A percentile compares a stretch with the other conserved stretches of the same genome.
phyloP scores from a whole-genome alignment of 2,113 vertebrate genomes.

The Alectura lathami region DNA sequence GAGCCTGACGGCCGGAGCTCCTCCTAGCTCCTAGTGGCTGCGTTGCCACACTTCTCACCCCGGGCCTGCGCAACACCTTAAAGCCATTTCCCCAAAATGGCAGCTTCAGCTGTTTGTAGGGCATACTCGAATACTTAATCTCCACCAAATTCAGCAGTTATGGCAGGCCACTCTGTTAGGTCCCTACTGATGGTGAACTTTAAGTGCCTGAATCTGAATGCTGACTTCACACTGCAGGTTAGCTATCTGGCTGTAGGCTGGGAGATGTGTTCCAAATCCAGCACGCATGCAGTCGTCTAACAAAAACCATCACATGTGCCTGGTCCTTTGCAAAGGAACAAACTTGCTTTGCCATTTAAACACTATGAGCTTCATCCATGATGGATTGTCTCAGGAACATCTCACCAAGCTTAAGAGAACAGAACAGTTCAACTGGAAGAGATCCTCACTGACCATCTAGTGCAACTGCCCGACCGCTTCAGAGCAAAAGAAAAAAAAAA shows the following conservation, averaged over 20 bases:
- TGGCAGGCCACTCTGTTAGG: not conserved
- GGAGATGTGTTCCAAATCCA: not conserved
- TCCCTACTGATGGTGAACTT: not conserved
- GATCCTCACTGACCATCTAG: no score
- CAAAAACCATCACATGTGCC: not conserved
- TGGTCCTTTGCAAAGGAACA: not conserved
- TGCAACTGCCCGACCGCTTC: no score
- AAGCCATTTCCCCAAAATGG: not conserved
- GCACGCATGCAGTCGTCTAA: not conserved
- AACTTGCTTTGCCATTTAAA: not conserved
- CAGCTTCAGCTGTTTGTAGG: not conserved
- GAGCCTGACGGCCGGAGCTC: not conserved
- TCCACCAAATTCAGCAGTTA: not conserved
- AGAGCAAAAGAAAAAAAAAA: no score
- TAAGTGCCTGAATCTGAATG: not conserved
- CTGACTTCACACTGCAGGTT: not conserved
- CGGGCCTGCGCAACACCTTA: no score
- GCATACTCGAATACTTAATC: not conserved
- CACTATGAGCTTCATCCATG: not conserved
- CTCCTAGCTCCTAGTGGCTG: not conserved
- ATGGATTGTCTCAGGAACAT: not conserved
- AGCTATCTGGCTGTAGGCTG: no score
- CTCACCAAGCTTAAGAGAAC: not conserved
- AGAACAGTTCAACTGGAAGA: no score
- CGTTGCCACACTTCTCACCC: not conserved